Conservation (phyloP, 1,140 invertebrate genomes). For the Bombus soroeensis region DNA sequence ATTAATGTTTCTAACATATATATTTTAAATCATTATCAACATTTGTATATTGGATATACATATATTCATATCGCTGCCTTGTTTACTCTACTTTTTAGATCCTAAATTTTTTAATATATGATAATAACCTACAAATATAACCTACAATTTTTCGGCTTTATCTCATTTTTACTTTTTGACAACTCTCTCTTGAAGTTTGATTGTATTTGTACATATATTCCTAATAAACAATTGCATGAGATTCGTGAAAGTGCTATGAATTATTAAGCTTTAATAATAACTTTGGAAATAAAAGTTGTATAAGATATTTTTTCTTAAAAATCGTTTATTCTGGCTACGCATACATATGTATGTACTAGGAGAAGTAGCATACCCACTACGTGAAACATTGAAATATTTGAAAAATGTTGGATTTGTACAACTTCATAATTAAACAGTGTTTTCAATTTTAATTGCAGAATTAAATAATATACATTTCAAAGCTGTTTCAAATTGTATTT, state of each 20-base stretch:
- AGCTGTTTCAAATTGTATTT: background rate
- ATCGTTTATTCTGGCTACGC: background rate
- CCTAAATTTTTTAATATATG: background rate
- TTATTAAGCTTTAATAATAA: background rate
- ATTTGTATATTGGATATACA: background rate
- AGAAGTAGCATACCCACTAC: background rate
- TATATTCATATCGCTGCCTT: background rate
- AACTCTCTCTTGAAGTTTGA: conserved; percentile 1
- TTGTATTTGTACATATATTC: background rate
- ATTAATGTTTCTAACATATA: background rate
- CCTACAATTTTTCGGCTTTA: background rate
- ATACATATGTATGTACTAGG: background rate
- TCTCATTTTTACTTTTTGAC: background rate
- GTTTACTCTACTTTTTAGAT: background rate
- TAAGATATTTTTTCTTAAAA: background rate
- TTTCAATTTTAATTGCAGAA: background rate
- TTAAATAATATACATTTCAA: background rate
- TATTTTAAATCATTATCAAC: background rate
- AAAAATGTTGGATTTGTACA: background rate
- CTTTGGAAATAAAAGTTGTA: background rate
- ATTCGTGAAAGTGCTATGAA: background rate
- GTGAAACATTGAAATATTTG: background rate
- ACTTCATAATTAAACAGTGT: background rate
- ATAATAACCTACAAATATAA: background rate
- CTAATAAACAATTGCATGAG: background rate